A percentile compares a stretch with the other conserved stretches of the same genome.
These are phyloP conservation scores for Octodon degus DNA, from an alignment of 2,113 vertebrate species.

Conservation along the genomic window DNA sequence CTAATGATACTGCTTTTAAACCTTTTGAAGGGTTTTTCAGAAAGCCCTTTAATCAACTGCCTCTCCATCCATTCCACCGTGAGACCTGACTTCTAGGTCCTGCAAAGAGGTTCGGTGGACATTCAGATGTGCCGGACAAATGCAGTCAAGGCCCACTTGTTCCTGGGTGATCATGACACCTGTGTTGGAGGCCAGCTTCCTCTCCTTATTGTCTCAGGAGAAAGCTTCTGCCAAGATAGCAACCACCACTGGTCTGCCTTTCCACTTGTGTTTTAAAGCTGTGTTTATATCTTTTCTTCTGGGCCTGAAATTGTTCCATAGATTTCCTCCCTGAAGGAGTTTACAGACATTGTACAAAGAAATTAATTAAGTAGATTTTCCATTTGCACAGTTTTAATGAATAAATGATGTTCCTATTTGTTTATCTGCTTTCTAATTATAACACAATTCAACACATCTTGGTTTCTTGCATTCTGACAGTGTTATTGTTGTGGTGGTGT, in stretches of 20 bases:
- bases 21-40: neutral
- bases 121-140: neutral
- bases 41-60: constrained; percentile 49
- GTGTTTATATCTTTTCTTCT: constrained; percentile 36
- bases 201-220: neutral
- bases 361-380: constrained; percentile 84
- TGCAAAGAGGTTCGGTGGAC: neutral
- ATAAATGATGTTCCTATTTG: constrained; percentile 83
- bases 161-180: neutral
- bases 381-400: constrained; percentile 83
- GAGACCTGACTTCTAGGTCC: neutral
- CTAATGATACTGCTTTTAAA: constrained; percentile 44
- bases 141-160: neutral
- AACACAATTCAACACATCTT: constrained; percentile 80
- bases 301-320: constrained; percentile 66
- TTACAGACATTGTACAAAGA: constrained; percentile 81
- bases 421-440: constrained; percentile 83
- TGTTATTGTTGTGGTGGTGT: constrained; percentile 68
- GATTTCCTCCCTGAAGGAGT: constrained; percentile 74
- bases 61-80: neutral
- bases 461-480: constrained; percentile 63
- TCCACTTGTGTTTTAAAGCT: constrained; percentile 36
- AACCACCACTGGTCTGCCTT: neutral
- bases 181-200: neutral
- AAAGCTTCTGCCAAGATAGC: neutral